Percentiles rank a stretch among this genome's conserved stretches.
Evolutionary conservation across 2,113 vertebrate species (phyloP).

Genomic region (Xyliphius kryptos): DNA sequence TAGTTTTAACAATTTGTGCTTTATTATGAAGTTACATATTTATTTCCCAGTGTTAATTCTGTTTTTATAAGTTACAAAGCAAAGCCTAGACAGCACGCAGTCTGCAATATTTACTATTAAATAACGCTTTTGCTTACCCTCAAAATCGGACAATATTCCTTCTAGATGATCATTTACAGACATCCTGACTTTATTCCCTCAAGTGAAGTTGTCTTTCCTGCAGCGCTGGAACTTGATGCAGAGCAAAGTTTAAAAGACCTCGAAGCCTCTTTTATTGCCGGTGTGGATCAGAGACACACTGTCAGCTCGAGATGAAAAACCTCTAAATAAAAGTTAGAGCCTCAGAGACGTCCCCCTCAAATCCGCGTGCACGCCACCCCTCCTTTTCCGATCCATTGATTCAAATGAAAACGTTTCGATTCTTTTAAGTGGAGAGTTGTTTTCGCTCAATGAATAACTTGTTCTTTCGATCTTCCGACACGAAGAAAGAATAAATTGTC

Average conservation of each 20-base stretch:
- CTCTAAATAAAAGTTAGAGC: slow-evolving; percentile 32
- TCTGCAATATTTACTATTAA: neutral
- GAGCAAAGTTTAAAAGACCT: neutral
- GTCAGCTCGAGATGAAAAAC: neutral
- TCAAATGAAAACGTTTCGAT: neutral
- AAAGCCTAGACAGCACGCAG: neutral
- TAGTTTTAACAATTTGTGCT: no score
- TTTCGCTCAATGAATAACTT: neutral
- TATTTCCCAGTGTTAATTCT: neutral
- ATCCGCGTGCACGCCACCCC: slow-evolving; percentile 26
- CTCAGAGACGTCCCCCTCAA: slow-evolving; percentile 14
- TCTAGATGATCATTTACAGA: slow-evolving; percentile 75
- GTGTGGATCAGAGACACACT: neutral
- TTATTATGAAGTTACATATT: no score
- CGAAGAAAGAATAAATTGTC: neutral
- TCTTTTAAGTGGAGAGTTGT: neutral
- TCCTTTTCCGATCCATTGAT: neutral
- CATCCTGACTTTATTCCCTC: slow-evolving; percentile 54
- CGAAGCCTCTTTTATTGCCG: no score
- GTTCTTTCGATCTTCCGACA: neutral
- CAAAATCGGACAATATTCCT: slow-evolving; percentile 75
- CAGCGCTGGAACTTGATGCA: slow-evolving; percentile 4
- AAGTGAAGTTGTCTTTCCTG: slow-evolving; percentile 12
- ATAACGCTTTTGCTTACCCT: no score
- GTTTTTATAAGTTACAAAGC: neutral